These are phyloP conservation scores for Glaucidium brasilianum DNA, from an alignment of 2,113 vertebrate genomes.

Conservation along the genomic window DNA sequence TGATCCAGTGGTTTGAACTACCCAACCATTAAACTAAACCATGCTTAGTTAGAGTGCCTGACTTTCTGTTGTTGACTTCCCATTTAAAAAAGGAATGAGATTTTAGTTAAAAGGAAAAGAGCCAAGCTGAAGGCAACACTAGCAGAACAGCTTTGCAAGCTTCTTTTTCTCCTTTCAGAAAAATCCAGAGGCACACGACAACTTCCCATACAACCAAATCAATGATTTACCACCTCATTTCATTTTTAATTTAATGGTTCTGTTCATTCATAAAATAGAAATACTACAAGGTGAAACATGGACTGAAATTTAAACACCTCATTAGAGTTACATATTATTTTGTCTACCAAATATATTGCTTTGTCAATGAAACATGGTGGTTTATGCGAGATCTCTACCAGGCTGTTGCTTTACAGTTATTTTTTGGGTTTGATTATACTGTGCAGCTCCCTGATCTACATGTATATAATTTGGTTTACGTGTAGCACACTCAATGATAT, in stretches of 20 bases:
- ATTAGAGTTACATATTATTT: conserved; percentile 66
- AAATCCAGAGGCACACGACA: conserved; percentile 7
- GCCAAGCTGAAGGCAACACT: neutral
- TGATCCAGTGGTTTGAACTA: neutral
- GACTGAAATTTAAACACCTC: conserved; percentile 68
- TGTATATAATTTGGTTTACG: neutral
- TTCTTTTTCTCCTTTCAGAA: neutral
- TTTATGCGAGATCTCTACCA: conserved; percentile 18
- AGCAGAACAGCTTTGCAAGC: neutral
- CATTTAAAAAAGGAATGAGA: neutral
- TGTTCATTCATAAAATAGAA: conserved; percentile 68
- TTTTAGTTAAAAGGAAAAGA: neutral
- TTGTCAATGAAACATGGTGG: conserved; percentile 55
- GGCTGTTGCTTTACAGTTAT: conserved; percentile 26
- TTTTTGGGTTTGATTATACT: conserved; percentile 41
- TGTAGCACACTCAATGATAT: neutral
- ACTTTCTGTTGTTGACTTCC: neutral
- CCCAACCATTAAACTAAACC: neutral
- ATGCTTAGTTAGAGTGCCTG: neutral
- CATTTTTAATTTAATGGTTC: conserved; percentile 67
- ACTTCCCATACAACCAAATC: conserved; percentile 7
- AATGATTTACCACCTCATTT: conserved; percentile 69
- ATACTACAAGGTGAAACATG: conserved; percentile 64
- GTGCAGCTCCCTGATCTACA: conserved; percentile 8
- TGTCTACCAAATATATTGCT: conserved; percentile 58